Evolutionary conservation across 2,113 vertebrate genomes (phyloP).

Genomic region (Neoarius graeffei): DNA sequence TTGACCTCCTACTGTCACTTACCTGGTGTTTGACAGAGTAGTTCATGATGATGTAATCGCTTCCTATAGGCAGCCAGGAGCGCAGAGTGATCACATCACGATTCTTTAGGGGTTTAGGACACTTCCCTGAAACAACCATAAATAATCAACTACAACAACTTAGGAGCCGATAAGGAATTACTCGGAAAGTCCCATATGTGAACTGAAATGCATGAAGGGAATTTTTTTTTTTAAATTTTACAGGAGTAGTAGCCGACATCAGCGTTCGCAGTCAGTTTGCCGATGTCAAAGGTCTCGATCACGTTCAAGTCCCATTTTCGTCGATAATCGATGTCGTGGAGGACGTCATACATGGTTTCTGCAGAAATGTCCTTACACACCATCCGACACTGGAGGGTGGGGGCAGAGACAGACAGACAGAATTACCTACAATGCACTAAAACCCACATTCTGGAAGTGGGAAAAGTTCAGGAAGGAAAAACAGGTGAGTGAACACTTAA

Average conservation of each 20-base stretch:
- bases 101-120: conserved; percentile 91
- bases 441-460: not conserved
- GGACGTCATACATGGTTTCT: conserved; percentile 89
- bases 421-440: conserved; percentile 14
- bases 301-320: conserved; percentile 93
- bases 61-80: conserved; percentile 91
- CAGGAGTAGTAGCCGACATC: conserved; percentile 95
- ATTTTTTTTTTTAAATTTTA: conserved; percentile 59
- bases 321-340: conserved; percentile 92
- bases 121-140: conserved; percentile 78
- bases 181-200: not conserved
- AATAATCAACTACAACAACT: not conserved
- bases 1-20: conserved; percentile 62
- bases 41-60: conserved; percentile 98
- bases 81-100: conserved; percentile 93
- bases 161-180: not conserved
- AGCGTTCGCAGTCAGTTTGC: conserved; percentile 88
- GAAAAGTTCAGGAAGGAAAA: not conserved
- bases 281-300: conserved; percentile 96
- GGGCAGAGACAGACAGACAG: not conserved
- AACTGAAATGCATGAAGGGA: not conserved
- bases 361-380: conserved; percentile 83
- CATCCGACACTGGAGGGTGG: conserved; percentile 82
- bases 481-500: not conserved
- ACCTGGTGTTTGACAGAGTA: conserved; percentile 93